A percentile compares a stretch with the other conserved stretches of the same genome.
Conservation (phyloP, 1,140 invertebrate genomes). For the Listronotus bonariensis region DNA sequence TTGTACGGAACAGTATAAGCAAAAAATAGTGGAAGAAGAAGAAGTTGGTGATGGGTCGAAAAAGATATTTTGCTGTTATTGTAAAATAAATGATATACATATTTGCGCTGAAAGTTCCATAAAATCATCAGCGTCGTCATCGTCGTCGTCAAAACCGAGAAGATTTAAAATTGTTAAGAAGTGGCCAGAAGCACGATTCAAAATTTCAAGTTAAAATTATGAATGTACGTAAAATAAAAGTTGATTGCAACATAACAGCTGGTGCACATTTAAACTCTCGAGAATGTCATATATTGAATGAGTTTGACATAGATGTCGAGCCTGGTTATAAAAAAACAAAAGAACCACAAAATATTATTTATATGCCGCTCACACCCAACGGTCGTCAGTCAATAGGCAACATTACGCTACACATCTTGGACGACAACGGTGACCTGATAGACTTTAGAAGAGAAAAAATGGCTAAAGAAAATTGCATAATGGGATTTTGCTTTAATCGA, state of each 20-base stretch:
- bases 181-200: too few relatives aligned
- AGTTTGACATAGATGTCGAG: constrained; percentile 27
- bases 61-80: too few relatives aligned
- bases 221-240: constrained; percentile 21
- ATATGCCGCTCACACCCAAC: constrained; percentile 17
- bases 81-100: too few relatives aligned
- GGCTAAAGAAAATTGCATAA: constrained; percentile 9
- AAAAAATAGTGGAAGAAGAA: too few relatives aligned
- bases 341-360: constrained; percentile 27
- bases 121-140: too few relatives aligned
- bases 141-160: too few relatives aligned
- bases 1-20: too few relatives aligned
- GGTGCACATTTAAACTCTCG: constrained; percentile 25
- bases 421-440: constrained; percentile 12
- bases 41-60: too few relatives aligned
- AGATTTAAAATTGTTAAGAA: too few relatives aligned
- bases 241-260: constrained; percentile 26
- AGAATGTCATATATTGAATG: constrained; percentile 18
- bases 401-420: constrained; percentile 18
- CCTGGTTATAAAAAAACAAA: constrained; percentile 23
- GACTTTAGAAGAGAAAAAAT: constrained; percentile 17
- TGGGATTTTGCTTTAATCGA: too few relatives aligned
- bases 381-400: constrained; percentile 22
- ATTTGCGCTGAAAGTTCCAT: too few relatives aligned
- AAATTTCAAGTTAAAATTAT: too few relatives aligned